Evolutionary conservation across 30 jellyfish, hydroid and myxozoan genomes (phyloP), one percentile per base, ranked within the genome.

Genomic region (Hydractinia echinata): DNA sequence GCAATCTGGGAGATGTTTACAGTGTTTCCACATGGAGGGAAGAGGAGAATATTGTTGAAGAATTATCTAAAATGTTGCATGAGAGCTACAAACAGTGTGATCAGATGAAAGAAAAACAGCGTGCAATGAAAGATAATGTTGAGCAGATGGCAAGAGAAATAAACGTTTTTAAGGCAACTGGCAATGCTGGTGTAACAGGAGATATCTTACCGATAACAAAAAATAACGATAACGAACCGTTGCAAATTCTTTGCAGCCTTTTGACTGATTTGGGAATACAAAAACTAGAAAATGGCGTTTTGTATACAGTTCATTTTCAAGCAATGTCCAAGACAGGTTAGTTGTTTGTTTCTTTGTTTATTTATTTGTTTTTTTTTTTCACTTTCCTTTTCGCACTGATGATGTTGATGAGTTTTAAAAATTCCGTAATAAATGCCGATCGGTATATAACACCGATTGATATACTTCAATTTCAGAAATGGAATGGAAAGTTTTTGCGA

Each of bases 1-100:
- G 52, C 15, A 50, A 13, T n/a, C 74, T 64, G 74, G 74, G 39
- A 6, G 18, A 64, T 44, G 74, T 6, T n/a, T 64, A 64, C 18
- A 44, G 39, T 4, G 39, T 71, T 15, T 20, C 30, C n/a, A 6
- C 4, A 19, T 20, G 39, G n/a, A 50, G 18, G 5, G 60, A 71
- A 50, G 81, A 71, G 67, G 81, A 71, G 81, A 20, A 50, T 71
- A n/a, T 71, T 14, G 60, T 71, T 71, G 81, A 71, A 30, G 68
- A 71, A 15, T 58, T 71, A 58, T 19, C 60, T 14, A 52, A 50
- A 1, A 71, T 71, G 81, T 15, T 71, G 60, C 81, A 71, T 48
- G 52, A 19, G 55, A 71, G 81, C 67, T 71, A 71, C 3, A 54
- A 71, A 8, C 39, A 9, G 55, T 71, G 60, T 8, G 60, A 71